phyloP scores from a whole-genome alignment of 2,113 vertebrate genomes.

The Anser cygnoides region DNA sequence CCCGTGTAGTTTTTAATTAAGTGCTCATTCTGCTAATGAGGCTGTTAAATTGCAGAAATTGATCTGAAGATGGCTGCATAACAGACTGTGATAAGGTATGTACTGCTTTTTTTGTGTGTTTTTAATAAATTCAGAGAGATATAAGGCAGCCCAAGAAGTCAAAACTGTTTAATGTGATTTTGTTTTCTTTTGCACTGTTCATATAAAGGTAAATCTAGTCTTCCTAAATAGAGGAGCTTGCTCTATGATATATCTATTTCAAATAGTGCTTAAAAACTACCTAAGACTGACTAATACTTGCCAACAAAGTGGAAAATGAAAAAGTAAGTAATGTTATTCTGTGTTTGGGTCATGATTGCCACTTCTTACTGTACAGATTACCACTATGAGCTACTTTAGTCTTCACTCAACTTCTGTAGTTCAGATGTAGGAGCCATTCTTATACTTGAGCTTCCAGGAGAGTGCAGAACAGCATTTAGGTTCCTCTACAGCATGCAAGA shows the following conservation, averaged over 20 bases:
- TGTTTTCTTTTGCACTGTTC: not conserved
- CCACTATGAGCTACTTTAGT: not conserved
- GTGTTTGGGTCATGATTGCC: not conserved
- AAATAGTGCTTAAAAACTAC: not conserved
- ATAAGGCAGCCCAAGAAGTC: not conserved
- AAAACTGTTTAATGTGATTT: not conserved
- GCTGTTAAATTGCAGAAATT: not conserved
- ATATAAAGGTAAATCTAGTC: not conserved
- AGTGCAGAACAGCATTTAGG: not conserved
- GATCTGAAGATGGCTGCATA: not conserved
- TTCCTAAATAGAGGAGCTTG: not conserved
- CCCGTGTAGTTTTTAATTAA: not conserved
- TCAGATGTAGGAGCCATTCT: not conserved
- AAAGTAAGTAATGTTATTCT: not conserved
- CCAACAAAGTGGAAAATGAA: not conserved
- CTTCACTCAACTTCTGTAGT: not conserved
- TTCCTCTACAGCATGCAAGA: not conserved
- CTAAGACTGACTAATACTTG: not conserved
- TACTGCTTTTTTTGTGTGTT: not conserved
- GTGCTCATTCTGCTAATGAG: not conserved
- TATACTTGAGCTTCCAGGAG: not conserved
- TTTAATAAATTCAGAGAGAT: not conserved
- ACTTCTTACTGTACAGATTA: not conserved
- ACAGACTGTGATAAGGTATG: not conserved
- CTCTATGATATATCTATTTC: not conserved